Evolutionary conservation across 1,140 invertebrate genomes (phyloP).

Genomic region (Dendrolimus kikuchii): DNA sequence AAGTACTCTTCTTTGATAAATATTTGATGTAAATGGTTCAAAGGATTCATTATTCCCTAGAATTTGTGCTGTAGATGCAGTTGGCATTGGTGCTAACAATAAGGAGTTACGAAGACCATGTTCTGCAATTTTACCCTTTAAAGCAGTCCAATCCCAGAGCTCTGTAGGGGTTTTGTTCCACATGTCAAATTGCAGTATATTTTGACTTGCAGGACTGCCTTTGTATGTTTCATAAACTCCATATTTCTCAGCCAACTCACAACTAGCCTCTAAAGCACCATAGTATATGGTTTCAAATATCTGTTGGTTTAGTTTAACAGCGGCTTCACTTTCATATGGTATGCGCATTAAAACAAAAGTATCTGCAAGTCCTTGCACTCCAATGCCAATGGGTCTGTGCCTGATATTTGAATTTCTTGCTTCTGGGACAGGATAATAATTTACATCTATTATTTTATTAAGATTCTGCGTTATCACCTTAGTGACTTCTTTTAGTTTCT

Average conservation of each 20-base stretch:
- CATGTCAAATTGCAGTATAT: slow-evolving; percentile 99
- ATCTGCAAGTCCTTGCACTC: slow-evolving; percentile 97
- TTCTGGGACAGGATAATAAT: slow-evolving; percentile 95
- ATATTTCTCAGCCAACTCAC: slow-evolving; percentile 90
- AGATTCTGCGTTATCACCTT: slow-evolving; percentile 94
- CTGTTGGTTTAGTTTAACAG: slow-evolving; percentile 91
- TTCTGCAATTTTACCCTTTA: slow-evolving; percentile 91
- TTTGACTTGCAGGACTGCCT: slow-evolving; percentile 94
- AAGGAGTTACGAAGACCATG: slow-evolving; percentile 96
- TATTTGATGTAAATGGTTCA: slow-evolving; percentile 98
- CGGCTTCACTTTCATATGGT: slow-evolving; percentile 92
- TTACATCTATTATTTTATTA: slow-evolving; percentile 98
- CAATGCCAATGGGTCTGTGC: slow-evolving; percentile 97
- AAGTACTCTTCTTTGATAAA: slow-evolving; percentile 94
- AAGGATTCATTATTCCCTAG: slow-evolving; percentile 99
- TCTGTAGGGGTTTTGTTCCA: slow-evolving; percentile 91
- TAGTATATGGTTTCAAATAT: slow-evolving; percentile 99
- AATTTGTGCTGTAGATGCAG: slow-evolving; percentile 99
- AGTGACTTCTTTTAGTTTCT: slow-evolving; percentile 89
- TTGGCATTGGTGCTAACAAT: slow-evolving; percentile 98
- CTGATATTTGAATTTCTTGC: slow-evolving; percentile 90
- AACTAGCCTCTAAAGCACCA: slow-evolving; percentile 96
- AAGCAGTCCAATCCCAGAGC: slow-evolving; percentile 90
- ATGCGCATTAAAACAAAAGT: slow-evolving; percentile 95
- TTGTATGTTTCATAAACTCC: slow-evolving; percentile 94